These are phyloP conservation scores for Otus sunia DNA, from an alignment of 2,113 vertebrate species.

Conservation along the genomic window DNA sequence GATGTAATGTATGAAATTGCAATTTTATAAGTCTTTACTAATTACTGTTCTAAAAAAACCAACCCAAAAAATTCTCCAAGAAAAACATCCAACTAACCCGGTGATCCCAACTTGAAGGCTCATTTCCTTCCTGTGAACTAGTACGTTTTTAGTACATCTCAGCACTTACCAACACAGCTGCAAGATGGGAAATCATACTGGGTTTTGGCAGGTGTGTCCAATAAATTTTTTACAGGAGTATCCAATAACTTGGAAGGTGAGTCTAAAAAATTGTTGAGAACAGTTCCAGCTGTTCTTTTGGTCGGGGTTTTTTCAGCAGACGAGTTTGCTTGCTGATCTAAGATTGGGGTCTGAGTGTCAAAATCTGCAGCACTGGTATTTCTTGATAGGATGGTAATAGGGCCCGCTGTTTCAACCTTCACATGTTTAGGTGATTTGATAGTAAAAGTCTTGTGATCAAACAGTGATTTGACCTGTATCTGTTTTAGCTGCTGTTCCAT, in stretches of 20 bases:
- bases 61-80: not conserved
- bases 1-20: not conserved
- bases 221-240: slow-evolving; percentile 84
- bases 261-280: slow-evolving; percentile 90
- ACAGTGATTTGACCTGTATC: slow-evolving; percentile 87
- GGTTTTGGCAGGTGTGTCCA: slow-evolving; percentile 93
- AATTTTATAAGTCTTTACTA: slow-evolving; percentile 18
- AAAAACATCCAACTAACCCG: not conserved
- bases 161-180: slow-evolving; percentile 92
- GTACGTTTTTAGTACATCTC: not conserved
- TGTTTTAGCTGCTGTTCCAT: slow-evolving; percentile 94
- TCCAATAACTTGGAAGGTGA: slow-evolving; percentile 89
- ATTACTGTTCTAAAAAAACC: not conserved
- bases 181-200: slow-evolving; percentile 97
- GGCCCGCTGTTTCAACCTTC: slow-evolving; percentile 89
- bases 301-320: slow-evolving; percentile 83
- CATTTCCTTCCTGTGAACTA: slow-evolving; percentile 46
- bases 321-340: slow-evolving; percentile 65
- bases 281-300: slow-evolving; percentile 86
- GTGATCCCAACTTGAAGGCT: not conserved
- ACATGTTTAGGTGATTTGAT: slow-evolving; percentile 86
- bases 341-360: slow-evolving; percentile 50
- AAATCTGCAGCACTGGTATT: slow-evolving; percentile 75
- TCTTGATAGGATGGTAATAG: slow-evolving; percentile 84
- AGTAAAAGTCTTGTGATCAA: slow-evolving; percentile 86